A percentile compares a stretch with the other conserved stretches of the same genome.
Evolutionary conservation across 2,113 vertebrate genomes (phyloP).

Genomic region (Pomatostomus ruficeps): DNA sequence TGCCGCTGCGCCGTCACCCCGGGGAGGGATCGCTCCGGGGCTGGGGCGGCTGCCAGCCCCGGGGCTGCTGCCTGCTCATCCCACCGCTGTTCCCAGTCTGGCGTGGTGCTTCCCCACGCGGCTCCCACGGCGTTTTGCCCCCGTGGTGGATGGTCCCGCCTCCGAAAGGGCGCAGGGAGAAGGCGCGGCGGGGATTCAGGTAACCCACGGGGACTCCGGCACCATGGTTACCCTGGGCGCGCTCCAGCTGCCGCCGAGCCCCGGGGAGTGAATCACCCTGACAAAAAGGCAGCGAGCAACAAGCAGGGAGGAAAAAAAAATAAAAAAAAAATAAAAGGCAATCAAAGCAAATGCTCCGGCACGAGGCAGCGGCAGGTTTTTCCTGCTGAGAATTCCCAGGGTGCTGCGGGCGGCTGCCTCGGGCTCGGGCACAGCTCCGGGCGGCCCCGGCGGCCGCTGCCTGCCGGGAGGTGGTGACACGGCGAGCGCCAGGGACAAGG

Average conservation of each 20-base stretch:
- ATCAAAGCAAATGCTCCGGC: background rate
- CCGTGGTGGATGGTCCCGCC: background rate
- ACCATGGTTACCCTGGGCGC: conserved; percentile 30
- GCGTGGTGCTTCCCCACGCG: rapidly evolving
- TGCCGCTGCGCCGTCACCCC: background rate
- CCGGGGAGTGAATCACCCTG: conserved; percentile 15
- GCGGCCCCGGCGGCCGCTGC: rapidly evolving
- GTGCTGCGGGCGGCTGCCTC: background rate
- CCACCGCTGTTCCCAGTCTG: background rate
- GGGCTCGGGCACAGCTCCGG: background rate
- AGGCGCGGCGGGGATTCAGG: background rate
- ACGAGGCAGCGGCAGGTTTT: background rate
- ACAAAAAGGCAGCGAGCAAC: background rate
- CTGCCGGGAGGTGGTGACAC: rapidly evolving
- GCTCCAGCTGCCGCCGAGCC: conserved; percentile 2
- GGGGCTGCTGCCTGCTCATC: background rate
- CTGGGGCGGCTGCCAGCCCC: background rate
- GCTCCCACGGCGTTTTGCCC: background rate
- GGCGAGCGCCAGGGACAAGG: background rate
- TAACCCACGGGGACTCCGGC: background rate
- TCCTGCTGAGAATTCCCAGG: background rate
- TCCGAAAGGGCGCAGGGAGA: rapidly evolving
- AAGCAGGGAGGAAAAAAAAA: background rate
- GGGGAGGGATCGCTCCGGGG: background rate
- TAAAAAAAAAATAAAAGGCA: background rate